phyloP scores from a whole-genome alignment of 2,797 vertebrate genomes.

The Gambusia yucatana region DNA sequence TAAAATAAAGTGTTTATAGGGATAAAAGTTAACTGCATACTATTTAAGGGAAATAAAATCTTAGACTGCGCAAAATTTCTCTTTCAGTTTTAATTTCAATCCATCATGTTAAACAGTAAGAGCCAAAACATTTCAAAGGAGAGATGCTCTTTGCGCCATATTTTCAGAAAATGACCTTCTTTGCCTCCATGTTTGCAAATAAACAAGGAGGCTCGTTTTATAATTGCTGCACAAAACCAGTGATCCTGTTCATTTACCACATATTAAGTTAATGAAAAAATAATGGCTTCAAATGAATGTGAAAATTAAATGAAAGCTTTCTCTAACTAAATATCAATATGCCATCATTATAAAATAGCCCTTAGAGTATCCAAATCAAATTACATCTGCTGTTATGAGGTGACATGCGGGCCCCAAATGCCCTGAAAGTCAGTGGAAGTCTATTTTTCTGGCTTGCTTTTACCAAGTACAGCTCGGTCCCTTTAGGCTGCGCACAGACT shows the following conservation, averaged over 20 bases:
- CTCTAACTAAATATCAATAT: slow-evolving; percentile 33
- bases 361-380: slow-evolving; percentile 32
- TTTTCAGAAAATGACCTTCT: background rate
- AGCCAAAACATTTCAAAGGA: background rate
- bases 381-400: slow-evolving; percentile 32
- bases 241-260: background rate
- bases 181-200: slow-evolving; percentile 4
- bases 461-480: slow-evolving; percentile 51
- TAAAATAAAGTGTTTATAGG: background rate
- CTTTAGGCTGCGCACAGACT: slow-evolving; percentile 67
- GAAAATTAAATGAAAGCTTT: slow-evolving; percentile 19
- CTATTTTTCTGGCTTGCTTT: slow-evolving; percentile 30
- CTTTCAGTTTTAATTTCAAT: background rate
- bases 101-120: background rate
- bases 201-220: slow-evolving; percentile 15
- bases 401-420: slow-evolving; percentile 32
- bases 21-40: background rate
- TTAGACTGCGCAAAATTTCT: background rate
- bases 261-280: slow-evolving; percentile 7
- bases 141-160: background rate
- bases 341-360: slow-evolving; percentile 12
- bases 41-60: background rate
- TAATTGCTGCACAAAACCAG: background rate
- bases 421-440: slow-evolving; percentile 46
- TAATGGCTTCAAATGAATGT: slow-evolving; percentile 11